Evolutionary conservation across 2,797 vertebrate species (phyloP), one percentile per base, ranked within the genome.

Genomic region (Erithacus rubecula): DNA sequence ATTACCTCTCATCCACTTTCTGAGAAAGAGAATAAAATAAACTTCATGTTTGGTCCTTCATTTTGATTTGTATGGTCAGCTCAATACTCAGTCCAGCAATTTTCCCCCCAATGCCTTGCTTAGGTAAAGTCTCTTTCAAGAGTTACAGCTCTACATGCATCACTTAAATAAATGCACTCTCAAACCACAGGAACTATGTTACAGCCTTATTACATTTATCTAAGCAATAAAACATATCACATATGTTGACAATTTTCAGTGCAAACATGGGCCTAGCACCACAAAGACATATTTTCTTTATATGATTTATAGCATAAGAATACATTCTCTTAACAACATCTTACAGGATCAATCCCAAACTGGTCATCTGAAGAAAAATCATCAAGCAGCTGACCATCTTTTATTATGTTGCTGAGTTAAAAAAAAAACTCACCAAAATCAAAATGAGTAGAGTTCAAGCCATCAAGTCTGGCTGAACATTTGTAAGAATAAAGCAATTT

Each of bases 401-500:
- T 55, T 62, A 60, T 65, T 75, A 59, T 47, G 81, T 78, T 90
- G 22, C 23, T 58, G 20, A 86, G n/a, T 69, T 60, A 92, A 94
- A 93, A 47, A 74, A 74, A 26, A 19, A 89, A 46, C 11, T 67
- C 19, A 51, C 5, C n/a, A 89, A 68, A 87, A 81, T 41, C 36
- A 87, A 90, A 75, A 79, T 8, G 1, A 72, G 15, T 11, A 68
- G 30, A 70, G 41, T 65, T 85, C 19, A 72, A 80, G 52, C 16
- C 43, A 74, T 29, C 36, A 53, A 68, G 67, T 75, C 62, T n/a
- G 78, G 81, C 19, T 65, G 68, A 90, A 75, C 51, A 84, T 75
- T 86, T 84, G 24, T 65, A 92, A 17, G 36, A 95, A 29, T 55
- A 93, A 95, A 91, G 90, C 59, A 77, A 74, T 87, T 74, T 87